These are phyloP conservation scores for Gyrodactylus bullatarudis DNA, from an alignment of 1,140 invertebrate species.

Conservation along the genomic window DNA sequence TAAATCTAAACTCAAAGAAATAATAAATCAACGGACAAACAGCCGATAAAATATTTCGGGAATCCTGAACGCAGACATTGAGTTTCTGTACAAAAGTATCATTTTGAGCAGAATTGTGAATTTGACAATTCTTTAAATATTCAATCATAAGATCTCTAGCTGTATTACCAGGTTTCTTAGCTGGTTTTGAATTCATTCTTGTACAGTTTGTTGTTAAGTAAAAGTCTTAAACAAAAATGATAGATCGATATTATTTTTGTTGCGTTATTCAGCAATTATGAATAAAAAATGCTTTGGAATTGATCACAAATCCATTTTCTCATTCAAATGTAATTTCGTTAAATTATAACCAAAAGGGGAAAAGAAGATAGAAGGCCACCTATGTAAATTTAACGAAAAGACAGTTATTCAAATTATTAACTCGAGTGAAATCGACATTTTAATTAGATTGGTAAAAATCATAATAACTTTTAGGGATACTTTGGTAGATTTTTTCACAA, in stretches of 20 bases:
- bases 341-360: no score
- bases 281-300: neutral
- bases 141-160: no score
- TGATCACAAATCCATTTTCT: neutral
- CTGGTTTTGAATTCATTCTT: no score
- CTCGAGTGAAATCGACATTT: neutral
- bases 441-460: neutral
- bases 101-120: no score
- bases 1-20: neutral
- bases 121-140: no score
- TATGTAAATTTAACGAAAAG: neutral
- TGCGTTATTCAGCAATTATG: no score
- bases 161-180: no score
- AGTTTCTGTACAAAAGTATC: no score
- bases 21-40: neutral
- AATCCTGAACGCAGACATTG: neutral
- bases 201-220: no score
- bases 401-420: neutral
- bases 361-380: neutral
- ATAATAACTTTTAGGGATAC: neutral
- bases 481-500: neutral
- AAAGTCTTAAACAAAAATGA: no score
- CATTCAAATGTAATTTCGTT: neutral
- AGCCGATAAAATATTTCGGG: neutral
- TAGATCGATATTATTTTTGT: no score